Conservation (phyloP, 2,888 invertebrate genomes). For the Rhaphigaster nebulosa region DNA sequence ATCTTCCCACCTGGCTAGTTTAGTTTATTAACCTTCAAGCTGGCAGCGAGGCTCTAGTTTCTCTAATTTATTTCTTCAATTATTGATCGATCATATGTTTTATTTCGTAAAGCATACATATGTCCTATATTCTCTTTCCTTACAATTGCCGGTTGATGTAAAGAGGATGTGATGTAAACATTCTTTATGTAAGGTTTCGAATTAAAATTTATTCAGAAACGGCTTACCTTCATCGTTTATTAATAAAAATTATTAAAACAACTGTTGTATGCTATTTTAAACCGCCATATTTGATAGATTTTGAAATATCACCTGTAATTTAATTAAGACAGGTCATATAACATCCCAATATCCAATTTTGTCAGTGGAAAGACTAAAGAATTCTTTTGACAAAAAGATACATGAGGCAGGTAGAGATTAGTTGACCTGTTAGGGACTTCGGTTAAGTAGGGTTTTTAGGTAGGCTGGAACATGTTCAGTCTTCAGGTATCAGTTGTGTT, state of each 20-base stretch:
- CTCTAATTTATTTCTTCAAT: neutral
- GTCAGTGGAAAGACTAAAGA: neutral
- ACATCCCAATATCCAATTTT: neutral
- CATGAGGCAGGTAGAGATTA: neutral
- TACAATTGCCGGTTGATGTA: neutral
- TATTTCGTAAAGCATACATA: neutral
- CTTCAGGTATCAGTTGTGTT: neutral
- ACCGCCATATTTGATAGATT: neutral
- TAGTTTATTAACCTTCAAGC: conserved; percentile 35
- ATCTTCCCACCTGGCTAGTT: conserved; percentile 20
- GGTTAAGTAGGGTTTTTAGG: neutral
- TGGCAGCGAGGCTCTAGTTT: neutral
- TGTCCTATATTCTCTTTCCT: neutral
- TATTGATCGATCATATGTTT: neutral
- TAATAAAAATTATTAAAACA: too few species aligned
- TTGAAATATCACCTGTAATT: neutral
- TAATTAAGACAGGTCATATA: neutral
- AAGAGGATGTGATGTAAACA: too few species aligned
- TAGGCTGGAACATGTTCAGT: neutral
- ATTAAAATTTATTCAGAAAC: too few species aligned
- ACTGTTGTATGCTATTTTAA: neutral
- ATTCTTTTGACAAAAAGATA: neutral
- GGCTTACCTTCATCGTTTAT: too few species aligned
- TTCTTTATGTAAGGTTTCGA: too few species aligned
- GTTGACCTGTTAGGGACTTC: conserved; percentile 8